A percentile compares a stretch with the other conserved stretches of the same genome.
Conservation (phyloP, 2,888 invertebrate genomes). For the Dione vanillae region DNA sequence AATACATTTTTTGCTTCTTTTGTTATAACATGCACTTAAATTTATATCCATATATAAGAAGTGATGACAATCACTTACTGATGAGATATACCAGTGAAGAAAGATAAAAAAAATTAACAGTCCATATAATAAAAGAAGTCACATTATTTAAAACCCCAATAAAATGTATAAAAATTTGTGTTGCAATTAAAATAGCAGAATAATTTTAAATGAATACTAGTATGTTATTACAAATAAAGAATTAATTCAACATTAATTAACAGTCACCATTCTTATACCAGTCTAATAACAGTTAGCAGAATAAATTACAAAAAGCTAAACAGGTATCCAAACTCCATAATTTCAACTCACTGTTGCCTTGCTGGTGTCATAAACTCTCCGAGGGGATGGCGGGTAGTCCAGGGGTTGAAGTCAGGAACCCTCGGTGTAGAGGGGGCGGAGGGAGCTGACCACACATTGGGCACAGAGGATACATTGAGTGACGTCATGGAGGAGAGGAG, state of each 20-base stretch:
- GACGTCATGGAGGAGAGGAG: slow-evolving; percentile 62
- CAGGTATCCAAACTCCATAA: slow-evolving; percentile 13
- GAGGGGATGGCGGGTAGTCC: slow-evolving; percentile 74
- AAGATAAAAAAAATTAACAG: too few relatives aligned
- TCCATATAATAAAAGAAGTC: too few relatives aligned
- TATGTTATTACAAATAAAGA: too few relatives aligned
- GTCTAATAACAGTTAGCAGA: neutral
- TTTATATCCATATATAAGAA: too few relatives aligned
- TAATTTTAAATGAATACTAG: too few relatives aligned
- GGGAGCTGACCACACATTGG: slow-evolving; percentile 52
- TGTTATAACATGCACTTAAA: too few relatives aligned
- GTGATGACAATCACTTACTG: too few relatives aligned
- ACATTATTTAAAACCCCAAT: too few relatives aligned
- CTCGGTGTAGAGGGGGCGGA: slow-evolving; percentile 50
- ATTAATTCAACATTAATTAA: neutral
- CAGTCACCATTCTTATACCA: neutral
- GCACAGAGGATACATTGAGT: slow-evolving; percentile 53
- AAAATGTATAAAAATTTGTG: too few relatives aligned
- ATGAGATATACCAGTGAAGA: too few relatives aligned
- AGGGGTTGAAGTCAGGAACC: slow-evolving; percentile 70
- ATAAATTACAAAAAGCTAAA: neutral
- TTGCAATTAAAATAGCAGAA: too few relatives aligned
- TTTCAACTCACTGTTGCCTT: slow-evolving; percentile 37
- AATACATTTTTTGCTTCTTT: too few relatives aligned
- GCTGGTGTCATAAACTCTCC: slow-evolving; percentile 66